Evolutionary conservation across 2,888 invertebrate genomes (phyloP), one percentile per base, ranked within the genome.

Genomic region (Pammene aurita): DNA sequence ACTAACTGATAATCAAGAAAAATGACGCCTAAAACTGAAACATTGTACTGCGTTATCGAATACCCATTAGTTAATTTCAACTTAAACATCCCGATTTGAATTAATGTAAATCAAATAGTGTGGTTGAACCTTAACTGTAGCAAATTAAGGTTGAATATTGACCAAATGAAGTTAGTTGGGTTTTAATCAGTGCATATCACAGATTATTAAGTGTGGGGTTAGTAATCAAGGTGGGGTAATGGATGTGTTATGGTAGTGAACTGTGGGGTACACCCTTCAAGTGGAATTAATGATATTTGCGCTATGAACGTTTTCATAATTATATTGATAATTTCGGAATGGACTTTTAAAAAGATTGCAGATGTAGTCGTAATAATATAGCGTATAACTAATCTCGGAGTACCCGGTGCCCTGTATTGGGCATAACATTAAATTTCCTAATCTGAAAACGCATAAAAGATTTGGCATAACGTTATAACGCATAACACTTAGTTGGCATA

Each of bases 121-220:
- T 50, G 50, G 52, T 58, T 50, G 42, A 63, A 58, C 52, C 63
- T 14, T 46, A 63, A 38, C 18, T 18, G 52, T 11, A 13, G 38
- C 16, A 50, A 52, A 58, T 58, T 64, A 63, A 26, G 68, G 63
- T 63, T 26, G 52, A 58, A 64, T 58, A 52, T 52, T 35, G 52
- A 54, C 62, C 62, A 44, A 58, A 67, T 57, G 16, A 56, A 13
- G 13, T n/a, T 38, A 26, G 35, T 44, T 44, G 14, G 61, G 61
- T 67, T 67, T 62, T 52, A 67, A 70, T 67, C 62, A 57, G 42
- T n/a, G 52, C 62, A 44, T 61, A 60, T 66, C 61, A 48, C 35
- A 67, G 62, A 18, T 52, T 50, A 66, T 58, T 58, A 52, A 44
- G 52, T 57, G 57, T 42, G 63, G 38, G 26, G 56, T 50, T 63